Conservation (phyloP, 2,113 vertebrate genomes). For the Malurus melanocephalus region DNA sequence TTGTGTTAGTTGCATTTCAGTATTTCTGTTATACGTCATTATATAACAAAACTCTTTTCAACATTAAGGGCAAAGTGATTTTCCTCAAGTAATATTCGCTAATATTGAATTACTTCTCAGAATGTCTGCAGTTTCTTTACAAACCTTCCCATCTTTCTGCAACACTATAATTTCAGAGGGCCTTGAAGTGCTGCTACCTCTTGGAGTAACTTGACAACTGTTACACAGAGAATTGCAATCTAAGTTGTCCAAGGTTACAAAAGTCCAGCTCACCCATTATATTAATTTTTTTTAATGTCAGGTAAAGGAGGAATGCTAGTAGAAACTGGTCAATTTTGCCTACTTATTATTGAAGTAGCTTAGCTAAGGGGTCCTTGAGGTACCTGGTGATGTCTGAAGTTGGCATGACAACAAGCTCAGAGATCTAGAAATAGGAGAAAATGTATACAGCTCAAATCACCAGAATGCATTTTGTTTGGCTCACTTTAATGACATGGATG, state of each 20-base stretch:
- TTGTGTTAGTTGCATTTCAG: background rate
- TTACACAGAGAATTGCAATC: background rate
- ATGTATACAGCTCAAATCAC: background rate
- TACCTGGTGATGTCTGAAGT: slow-evolving; percentile 45
- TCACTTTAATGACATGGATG: background rate
- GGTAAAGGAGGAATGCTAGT: background rate
- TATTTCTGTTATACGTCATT: background rate
- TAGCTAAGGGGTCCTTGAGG: slow-evolving; percentile 44
- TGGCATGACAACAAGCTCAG: slow-evolving; percentile 54
- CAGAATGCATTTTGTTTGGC: background rate
- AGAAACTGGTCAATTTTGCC: slow-evolving; percentile 37
- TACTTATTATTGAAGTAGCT: slow-evolving; percentile 47
- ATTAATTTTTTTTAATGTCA: slow-evolving; percentile 29
- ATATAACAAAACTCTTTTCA: slow-evolving; percentile 2
- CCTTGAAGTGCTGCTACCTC: slow-evolving; percentile 21
- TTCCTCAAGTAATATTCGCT: slow-evolving; percentile 2
- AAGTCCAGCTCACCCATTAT: slow-evolving; percentile 27
- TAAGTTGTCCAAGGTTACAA: slow-evolving; percentile 26
- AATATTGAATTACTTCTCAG: slow-evolving; percentile 10
- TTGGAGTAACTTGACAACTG: slow-evolving; percentile 28
- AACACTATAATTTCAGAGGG: background rate
- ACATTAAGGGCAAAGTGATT: background rate
- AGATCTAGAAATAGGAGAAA: slow-evolving; percentile 26
- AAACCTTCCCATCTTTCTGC: background rate
- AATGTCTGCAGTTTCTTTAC: background rate